Conservation (phyloP, 1,140 invertebrate species). For the Pogonomyrmex californicus region DNA sequence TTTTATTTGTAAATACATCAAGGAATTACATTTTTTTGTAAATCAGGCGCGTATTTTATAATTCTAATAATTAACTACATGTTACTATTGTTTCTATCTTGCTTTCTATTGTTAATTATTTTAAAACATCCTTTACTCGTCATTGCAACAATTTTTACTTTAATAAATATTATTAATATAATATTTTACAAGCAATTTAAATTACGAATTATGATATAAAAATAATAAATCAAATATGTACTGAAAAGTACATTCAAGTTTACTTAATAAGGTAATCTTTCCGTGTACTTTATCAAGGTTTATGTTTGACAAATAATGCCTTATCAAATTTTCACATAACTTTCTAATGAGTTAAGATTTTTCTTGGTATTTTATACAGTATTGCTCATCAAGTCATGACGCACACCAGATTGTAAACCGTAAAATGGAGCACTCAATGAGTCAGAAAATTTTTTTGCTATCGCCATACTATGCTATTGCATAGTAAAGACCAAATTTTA, state of each 20-base stretch:
- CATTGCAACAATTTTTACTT: background rate
- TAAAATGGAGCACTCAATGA: slow-evolving; percentile 14
- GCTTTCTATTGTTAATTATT: background rate
- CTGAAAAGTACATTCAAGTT: background rate
- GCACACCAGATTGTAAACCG: background rate
- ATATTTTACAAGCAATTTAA: background rate
- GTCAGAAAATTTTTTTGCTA: slow-evolving; percentile 22
- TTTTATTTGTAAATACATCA: slow-evolving; percentile 1
- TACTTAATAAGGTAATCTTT: background rate
- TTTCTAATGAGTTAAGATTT: slow-evolving; percentile 1
- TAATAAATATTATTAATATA: slow-evolving; percentile 3
- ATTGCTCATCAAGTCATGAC: slow-evolving; percentile 30
- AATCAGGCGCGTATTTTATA: background rate
- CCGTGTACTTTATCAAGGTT: background rate
- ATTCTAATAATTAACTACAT: background rate
- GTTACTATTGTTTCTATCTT: background rate
- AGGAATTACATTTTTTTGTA: background rate
- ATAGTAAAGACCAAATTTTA: background rate
- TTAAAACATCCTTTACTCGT: background rate
- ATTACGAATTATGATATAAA: background rate
- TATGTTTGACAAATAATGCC: background rate
- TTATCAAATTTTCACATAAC: slow-evolving; percentile 30
- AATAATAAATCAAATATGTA: background rate
- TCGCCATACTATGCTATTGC: background rate
- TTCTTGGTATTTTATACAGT: background rate